Percentiles rank a stretch among this genome's conserved stretches.
phyloP scores from a whole-genome alignment of 2,113 vertebrate species.

The Peromyscus leucopus region DNA sequence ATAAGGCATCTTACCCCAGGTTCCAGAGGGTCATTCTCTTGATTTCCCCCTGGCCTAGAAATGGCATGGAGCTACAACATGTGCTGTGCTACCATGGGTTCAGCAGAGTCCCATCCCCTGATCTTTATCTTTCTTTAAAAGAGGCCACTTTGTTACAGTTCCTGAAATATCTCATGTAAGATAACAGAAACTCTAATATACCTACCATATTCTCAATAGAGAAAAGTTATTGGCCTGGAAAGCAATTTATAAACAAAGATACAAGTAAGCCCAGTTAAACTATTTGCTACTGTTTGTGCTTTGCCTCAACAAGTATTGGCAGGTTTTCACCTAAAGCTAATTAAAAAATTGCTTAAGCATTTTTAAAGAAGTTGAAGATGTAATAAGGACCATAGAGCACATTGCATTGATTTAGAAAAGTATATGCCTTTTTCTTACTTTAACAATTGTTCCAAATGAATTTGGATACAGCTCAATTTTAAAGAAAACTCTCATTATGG shows the following conservation, averaged over 20 bases:
- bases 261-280: neutral
- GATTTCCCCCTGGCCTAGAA: neutral
- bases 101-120: neutral
- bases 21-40: neutral
- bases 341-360: slow-evolving; percentile 43
- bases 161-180: neutral
- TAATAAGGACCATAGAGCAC: neutral
- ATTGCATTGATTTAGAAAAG: slow-evolving; percentile 31
- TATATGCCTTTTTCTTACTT: neutral
- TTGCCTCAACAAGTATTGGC: slow-evolving; percentile 48
- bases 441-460: slow-evolving; percentile 10
- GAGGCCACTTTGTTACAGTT: neutral
- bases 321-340: slow-evolving; percentile 55
- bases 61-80: neutral
- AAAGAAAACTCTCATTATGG: neutral
- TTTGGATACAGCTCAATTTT: neutral
- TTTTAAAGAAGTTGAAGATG: slow-evolving; percentile 37
- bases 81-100: neutral
- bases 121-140: neutral
- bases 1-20: neutral
- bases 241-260: slow-evolving; percentile 16
- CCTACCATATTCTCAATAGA: neutral
- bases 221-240: neutral
- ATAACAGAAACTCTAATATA: neutral
- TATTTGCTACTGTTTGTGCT: slow-evolving; percentile 11